Percentiles rank a stretch among this genome's conserved stretches.
Conservation (phyloP, 2,888 invertebrate genomes). For the Willowsia nigromaculata region DNA sequence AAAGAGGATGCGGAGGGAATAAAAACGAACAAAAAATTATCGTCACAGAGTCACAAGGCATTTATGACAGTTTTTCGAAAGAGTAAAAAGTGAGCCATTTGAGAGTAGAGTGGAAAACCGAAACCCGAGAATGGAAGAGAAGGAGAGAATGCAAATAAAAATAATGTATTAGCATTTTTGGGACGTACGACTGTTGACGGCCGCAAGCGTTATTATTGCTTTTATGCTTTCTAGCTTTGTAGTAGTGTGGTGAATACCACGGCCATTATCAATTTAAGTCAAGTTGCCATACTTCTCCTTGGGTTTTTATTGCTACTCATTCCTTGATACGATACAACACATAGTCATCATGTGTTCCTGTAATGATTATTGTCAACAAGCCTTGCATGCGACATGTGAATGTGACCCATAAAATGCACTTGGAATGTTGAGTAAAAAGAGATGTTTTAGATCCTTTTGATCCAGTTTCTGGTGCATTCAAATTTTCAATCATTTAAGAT, state of each 20-base stretch:
- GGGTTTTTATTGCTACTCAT: neutral
- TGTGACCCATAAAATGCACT: constrained; percentile 27
- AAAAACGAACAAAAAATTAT: neutral
- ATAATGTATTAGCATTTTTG: neutral
- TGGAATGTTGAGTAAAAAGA: neutral
- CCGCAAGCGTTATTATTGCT: neutral
- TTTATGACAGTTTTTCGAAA: neutral
- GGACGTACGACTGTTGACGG: neutral
- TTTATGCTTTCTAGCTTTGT: neutral
- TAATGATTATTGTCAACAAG: constrained; percentile 16
- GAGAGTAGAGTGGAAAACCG: neutral
- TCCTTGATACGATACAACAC: neutral
- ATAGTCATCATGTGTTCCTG: neutral
- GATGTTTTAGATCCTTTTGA: neutral
- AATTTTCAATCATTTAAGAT: neutral
- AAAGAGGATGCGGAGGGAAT: neutral
- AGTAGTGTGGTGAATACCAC: neutral
- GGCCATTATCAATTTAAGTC: neutral
- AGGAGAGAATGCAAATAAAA: neutral
- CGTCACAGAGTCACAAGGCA: neutral
- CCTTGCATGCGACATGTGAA: too few relatives aligned
- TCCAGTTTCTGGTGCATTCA: neutral
- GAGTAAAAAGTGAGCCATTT: neutral
- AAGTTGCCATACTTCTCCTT: neutral
- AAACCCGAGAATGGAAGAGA: neutral